A percentile compares a stretch with the other conserved stretches of the same genome.
These are phyloP conservation scores for Yponomeuta cagnagella DNA, from an alignment of 2,888 invertebrate species.

Conservation along the genomic window DNA sequence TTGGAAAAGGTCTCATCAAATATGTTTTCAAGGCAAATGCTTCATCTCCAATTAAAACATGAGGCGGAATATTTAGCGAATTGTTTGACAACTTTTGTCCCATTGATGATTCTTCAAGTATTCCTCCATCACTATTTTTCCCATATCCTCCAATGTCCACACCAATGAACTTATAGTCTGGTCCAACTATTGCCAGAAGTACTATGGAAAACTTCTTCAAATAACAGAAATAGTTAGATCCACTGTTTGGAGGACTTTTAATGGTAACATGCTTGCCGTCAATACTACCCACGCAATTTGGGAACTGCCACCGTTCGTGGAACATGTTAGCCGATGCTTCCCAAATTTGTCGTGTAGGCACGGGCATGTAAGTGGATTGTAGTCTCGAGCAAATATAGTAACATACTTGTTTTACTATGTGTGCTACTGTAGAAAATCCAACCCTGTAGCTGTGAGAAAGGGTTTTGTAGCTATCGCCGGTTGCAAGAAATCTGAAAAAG, in stretches of 20 bases:
- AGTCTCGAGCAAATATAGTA: conserved; percentile 21
- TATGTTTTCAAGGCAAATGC: conserved; percentile 20
- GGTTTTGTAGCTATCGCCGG: conserved; percentile 17
- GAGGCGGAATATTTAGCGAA: conserved; percentile 14
- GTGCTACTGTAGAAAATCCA: conserved; percentile 17
- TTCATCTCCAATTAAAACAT: conserved; percentile 23
- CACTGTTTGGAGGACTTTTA: conserved; percentile 19
- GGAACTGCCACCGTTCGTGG: conserved; percentile 21
- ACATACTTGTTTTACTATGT: conserved; percentile 20
- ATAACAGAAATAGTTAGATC: conserved; percentile 15
- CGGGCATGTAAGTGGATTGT: conserved; percentile 20
- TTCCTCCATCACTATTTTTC: conserved; percentile 3
- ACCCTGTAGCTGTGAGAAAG: conserved; percentile 18
- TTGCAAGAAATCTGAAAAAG: conserved; percentile 19
- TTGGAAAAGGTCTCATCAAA: conserved; percentile 19
- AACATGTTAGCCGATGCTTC: conserved; percentile 18
- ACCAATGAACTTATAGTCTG: conserved; percentile 17
- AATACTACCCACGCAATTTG: conserved; percentile 22
- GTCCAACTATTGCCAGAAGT: conserved; percentile 18
- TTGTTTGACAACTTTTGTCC: background rate
- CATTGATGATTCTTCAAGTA: background rate
- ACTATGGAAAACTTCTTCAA: conserved; percentile 17
- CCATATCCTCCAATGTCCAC: conserved; percentile 8
- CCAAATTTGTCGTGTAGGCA: conserved; percentile 21
- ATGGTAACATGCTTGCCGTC: conserved; percentile 24